Base-by-base conservation (phyloP, 2,113 vertebrate genomes). In the Phyllostomus hastatus region DNA sequence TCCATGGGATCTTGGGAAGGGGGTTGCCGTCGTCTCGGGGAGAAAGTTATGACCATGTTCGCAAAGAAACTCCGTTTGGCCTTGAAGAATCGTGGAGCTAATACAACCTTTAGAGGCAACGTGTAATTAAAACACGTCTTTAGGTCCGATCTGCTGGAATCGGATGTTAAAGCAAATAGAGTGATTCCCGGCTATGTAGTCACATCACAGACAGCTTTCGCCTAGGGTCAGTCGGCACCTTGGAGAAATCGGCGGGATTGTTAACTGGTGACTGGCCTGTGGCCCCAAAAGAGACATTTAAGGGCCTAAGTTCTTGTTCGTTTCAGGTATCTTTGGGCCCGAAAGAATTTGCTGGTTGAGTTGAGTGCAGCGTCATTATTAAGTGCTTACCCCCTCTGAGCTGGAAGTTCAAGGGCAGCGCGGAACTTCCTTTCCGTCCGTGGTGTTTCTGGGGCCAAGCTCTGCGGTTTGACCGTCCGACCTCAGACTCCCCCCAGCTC, bases 161-260 rank as follows among this genome's bases (percentile, higher is more conserved):
- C 94, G 97, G 94, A 97, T 98, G 96, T 97, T 76, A 95, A 97
- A 98, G 97, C 98, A 98, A 98, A 98, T 94, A 97, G 96, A n/a
- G 46, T 78, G 19, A 72, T 88, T 96, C 82, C 57, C 59, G 0
- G 3, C 86, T 20, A 8, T 54, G 50, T 92, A 94, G 20, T 67
- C 24, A 90, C 81, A 50, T 50, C 7, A 31, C 4, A 41, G 90
- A 38, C 0, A 12, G 97, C 59, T 97, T 97, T 96, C 78, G 85
- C 1, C 4, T 91, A 95, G 97, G 96, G 98, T 97, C 97, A 97
- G 73, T 79, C 4, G 78, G 90, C 50, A 2, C 12, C 11, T 87
- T 10, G 91, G 97, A 84, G 94, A 96, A 98, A 97, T 93, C 92
- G 59, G 69, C 85, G 15, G n/a, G 86, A 89, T 94, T 88, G 38